A percentile compares a stretch with the other conserved stretches of the same genome.
Evolutionary conservation across 2,113 vertebrate species (phyloP).

Genomic region (Condylura cristata): DNA sequence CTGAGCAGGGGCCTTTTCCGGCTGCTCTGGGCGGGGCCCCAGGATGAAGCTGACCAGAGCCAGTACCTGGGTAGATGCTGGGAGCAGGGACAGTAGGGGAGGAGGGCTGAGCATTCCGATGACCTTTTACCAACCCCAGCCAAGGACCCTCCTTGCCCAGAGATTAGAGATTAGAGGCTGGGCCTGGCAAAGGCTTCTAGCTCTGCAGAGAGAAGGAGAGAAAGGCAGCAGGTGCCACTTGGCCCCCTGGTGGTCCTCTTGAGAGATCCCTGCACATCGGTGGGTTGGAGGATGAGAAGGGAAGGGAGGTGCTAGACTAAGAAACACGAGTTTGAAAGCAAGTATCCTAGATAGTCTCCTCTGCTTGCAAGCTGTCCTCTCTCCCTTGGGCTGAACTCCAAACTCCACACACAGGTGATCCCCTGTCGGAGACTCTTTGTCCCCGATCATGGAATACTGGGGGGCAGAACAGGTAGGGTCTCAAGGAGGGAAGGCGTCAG

Average conservation of each 20-base stretch:
- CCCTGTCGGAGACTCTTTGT: too few species aligned
- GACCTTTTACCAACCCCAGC: accelerated
- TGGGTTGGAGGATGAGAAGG: neutral
- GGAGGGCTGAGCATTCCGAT: neutral
- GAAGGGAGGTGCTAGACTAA: neutral
- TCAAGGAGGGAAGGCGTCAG: too few species aligned
- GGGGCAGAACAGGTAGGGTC: too few species aligned
- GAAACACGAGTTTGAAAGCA: neutral
- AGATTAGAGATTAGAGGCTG: neutral
- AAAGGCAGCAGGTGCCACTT: accelerated
- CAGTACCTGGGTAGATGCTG: neutral
- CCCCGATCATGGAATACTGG: too few species aligned
- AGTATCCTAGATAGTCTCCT: neutral
- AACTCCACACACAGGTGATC: neutral
- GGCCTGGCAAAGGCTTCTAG: neutral
- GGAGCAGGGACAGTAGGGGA: neutral
- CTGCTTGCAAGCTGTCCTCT: neutral
- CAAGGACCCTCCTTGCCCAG: neutral
- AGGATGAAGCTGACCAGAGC: neutral
- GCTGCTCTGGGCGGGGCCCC: neutral
- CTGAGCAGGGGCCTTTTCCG: neutral
- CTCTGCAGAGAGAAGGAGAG: neutral
- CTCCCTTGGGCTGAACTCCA: neutral
- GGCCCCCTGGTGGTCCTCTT: neutral
- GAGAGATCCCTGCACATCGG: neutral